These are phyloP conservation scores for Poecilus cupreus DNA, from an alignment of 2,888 invertebrate genomes.

Conservation along the genomic window DNA sequence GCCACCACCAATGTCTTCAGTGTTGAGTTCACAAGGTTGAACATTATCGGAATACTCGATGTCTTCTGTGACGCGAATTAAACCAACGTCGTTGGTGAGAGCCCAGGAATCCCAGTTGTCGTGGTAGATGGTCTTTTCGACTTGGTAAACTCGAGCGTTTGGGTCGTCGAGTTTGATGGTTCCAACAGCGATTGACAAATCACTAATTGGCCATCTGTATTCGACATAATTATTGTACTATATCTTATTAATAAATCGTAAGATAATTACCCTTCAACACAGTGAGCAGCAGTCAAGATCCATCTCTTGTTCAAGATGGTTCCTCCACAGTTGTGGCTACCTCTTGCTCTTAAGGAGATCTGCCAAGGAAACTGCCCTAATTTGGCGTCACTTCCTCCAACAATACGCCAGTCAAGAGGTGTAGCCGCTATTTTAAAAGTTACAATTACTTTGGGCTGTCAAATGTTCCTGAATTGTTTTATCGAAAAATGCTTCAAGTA, in stretches of 20 bases:
- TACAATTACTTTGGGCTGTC: no score
- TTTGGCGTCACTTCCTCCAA: constrained; percentile 72
- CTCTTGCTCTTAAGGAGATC: constrained; percentile 71
- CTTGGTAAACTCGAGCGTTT: constrained; percentile 71
- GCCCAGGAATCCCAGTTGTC: constrained; percentile 68
- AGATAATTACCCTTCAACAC: constrained; percentile 70
- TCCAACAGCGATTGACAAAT: constrained; percentile 71
- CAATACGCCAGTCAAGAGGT: constrained; percentile 67
- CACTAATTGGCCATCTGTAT: constrained; percentile 56
- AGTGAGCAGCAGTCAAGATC: constrained; percentile 75
- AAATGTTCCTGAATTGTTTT: no score
- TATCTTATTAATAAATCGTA: neutral
- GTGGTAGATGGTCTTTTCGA: constrained; percentile 70
- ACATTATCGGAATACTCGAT: constrained; percentile 61
- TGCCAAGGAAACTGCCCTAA: constrained; percentile 73
- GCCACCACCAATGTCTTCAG: constrained; percentile 69
- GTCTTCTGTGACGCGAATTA: constrained; percentile 68
- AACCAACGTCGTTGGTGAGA: constrained; percentile 73
- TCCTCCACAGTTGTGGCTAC: constrained; percentile 73
- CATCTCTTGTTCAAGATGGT: constrained; percentile 72
- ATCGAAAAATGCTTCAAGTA: no score
- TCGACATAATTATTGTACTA: no score
- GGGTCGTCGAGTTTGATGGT: constrained; percentile 70
- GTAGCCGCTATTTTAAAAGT: no score
- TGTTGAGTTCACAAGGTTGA: constrained; percentile 64